phyloP scores from a whole-genome alignment of 2,888 invertebrate species.

The Allygus modestus region DNA sequence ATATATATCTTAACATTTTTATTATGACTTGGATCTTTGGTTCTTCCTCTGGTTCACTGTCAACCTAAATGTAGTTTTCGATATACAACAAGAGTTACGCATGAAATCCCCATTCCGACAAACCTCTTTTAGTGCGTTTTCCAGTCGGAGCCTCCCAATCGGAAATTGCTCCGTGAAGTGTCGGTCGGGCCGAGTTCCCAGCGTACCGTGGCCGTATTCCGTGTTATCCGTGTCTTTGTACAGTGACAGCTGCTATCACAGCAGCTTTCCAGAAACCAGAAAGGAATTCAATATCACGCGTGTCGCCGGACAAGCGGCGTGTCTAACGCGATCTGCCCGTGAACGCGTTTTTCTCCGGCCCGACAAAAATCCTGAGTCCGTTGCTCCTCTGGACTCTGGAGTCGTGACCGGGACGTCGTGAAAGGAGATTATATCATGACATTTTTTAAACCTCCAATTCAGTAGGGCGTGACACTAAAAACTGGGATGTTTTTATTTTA shows the following conservation, averaged over 20 bases:
- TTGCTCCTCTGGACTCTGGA: not conserved
- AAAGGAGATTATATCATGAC: too few relatives aligned
- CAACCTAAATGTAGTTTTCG: too few relatives aligned
- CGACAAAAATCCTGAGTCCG: constrained; percentile 25
- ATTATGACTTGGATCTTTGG: too few relatives aligned
- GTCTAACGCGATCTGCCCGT: constrained; percentile 13
- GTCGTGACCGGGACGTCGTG: not conserved
- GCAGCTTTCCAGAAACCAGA: constrained; percentile 47
- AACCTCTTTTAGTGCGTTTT: not conserved
- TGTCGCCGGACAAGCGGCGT: constrained; percentile 27
- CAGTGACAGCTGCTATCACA: constrained; percentile 44
- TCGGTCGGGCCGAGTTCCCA: constrained; percentile 20
- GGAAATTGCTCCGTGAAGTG: not conserved
- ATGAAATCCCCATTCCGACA: not conserved
- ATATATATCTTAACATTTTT: too few relatives aligned
- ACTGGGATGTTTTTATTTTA: not conserved
- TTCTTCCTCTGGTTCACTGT: too few relatives aligned
- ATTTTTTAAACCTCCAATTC: not conserved
- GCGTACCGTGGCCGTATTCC: not conserved
- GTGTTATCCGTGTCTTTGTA: constrained; percentile 21
- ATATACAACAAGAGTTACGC: too few relatives aligned
- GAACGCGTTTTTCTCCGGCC: constrained; percentile 37
- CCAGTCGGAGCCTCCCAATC: not conserved
- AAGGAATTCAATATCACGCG: constrained; percentile 57
- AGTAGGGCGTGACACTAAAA: not conserved